These are phyloP conservation scores for Dasypolia templi DNA, from an alignment of 2,888 invertebrate species.

Conservation along the genomic window DNA sequence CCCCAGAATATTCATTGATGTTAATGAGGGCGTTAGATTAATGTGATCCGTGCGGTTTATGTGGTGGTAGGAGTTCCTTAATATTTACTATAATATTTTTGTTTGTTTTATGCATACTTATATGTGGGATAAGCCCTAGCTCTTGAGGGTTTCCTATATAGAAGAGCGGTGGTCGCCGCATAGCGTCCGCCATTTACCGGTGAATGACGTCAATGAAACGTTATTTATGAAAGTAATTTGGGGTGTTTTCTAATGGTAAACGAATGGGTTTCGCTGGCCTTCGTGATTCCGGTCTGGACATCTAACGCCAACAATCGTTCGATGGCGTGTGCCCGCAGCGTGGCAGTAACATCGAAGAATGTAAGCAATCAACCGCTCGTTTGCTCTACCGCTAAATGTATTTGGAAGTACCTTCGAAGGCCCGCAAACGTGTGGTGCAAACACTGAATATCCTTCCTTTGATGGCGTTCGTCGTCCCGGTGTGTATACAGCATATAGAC, in stretches of 20 bases:
- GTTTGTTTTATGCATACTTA: neutral
- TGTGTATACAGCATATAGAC: no score
- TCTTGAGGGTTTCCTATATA: neutral
- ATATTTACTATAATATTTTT: neutral
- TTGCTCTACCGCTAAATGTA: no score
- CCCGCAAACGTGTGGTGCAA: no score
- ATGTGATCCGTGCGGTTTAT: conserved; percentile 27
- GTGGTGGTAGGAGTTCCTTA: neutral
- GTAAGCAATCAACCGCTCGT: no score
- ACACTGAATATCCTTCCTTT: no score
- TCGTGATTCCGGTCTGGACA: no score
- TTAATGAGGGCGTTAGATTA: conserved; percentile 49
- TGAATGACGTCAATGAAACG: neutral
- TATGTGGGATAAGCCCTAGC: neutral
- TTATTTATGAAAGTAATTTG: neutral
- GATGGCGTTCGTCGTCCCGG: neutral
- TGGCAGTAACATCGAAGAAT: no score
- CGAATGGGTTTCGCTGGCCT: no score
- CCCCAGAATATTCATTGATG: conserved; percentile 57
- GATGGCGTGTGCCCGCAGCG: no score
- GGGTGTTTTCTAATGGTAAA: neutral
- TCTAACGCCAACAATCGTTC: no score
- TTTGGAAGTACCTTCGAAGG: no score
- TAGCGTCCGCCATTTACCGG: neutral
- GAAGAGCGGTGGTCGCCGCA: neutral